Base-by-base conservation (phyloP, 1,140 invertebrate species). In the Scylla paramamosain region DNA sequence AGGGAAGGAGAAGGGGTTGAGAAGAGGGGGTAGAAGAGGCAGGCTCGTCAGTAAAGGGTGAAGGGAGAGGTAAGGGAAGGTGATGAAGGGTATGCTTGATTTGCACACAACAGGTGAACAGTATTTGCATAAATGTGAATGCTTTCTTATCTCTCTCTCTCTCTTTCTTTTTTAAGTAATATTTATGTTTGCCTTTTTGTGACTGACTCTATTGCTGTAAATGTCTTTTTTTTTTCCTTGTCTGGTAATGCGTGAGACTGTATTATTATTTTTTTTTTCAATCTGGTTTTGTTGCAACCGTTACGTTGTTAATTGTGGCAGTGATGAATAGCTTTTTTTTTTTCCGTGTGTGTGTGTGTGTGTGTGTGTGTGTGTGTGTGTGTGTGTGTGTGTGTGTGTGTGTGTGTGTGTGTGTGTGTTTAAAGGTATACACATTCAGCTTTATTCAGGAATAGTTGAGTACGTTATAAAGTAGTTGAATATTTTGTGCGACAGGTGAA, bases 351-450 rank as follows among this genome's bases (percentile, higher is more conserved):
- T 28, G 83, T 84, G 52, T 59, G 52, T 59, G 52, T 59, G 52
- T 59, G 52, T 59, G 52, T 59, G 52, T 59, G 52, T 59, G 52
- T 59, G 52, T 59, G 52, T 59, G 52, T 84, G 83, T 84, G 83
- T 84, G 83, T 84, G 83, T 84, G 83, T 84, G 83, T 84, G 83
- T 84, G 83, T 84, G 83, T 84, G 83, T 84, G 83, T 84, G 83
- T 84, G 83, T 84, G 83, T 84, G 82, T 83, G 83, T 84, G 83
- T 32, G 83, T 32, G 83, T 84, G 83, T 84, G 83, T 84, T 0
- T 84, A 25, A 59, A 32, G 4, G 31, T 7, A 29, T 59, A 3
- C 31, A 39, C 39, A 6, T 39, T 39, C 39, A 92, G 14, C 52
- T 48, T 52, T 25, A 14, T 16, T 67, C n/a, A 25, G 7, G n/a